Conservation (phyloP, 2,888 invertebrate species). For the Idaea biselata region DNA sequence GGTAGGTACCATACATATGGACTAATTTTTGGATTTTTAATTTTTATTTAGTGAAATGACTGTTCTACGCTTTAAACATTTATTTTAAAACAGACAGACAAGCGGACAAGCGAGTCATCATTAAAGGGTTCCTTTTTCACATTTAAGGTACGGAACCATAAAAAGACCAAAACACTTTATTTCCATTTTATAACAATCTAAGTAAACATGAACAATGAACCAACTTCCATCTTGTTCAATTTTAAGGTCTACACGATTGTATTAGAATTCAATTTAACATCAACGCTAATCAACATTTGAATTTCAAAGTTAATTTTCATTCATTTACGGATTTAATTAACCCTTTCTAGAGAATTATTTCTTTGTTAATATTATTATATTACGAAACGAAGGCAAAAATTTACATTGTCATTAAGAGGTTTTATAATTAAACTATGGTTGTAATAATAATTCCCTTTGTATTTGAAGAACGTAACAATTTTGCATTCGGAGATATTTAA, state of each 20-base stretch:
- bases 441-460: background rate
- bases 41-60: too few species aligned
- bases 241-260: background rate
- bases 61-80: too few species aligned
- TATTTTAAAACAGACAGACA: too few species aligned
- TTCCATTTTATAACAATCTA: background rate
- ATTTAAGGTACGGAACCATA: too few species aligned
- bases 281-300: slow-evolving; percentile 6
- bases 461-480: background rate
- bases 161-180: background rate
- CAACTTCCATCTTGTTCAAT: background rate
- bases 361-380: background rate
- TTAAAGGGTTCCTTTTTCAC: too few species aligned
- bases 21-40: too few species aligned
- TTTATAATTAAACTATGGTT: background rate
- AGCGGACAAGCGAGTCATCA: too few species aligned
- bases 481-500: background rate
- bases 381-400: background rate
- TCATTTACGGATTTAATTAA: slow-evolving; percentile 13
- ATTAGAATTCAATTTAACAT: slow-evolving; percentile 10
- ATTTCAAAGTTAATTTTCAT: slow-evolving; percentile 9
- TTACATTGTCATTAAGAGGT: background rate
- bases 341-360: slow-evolving; percentile 5
- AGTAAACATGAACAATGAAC: background rate
- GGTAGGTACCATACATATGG: too few species aligned